A percentile compares a stretch with the other conserved stretches of the same genome.
Evolutionary conservation across 2,113 vertebrate genomes (phyloP).

Genomic region (Raja brachyura): DNA sequence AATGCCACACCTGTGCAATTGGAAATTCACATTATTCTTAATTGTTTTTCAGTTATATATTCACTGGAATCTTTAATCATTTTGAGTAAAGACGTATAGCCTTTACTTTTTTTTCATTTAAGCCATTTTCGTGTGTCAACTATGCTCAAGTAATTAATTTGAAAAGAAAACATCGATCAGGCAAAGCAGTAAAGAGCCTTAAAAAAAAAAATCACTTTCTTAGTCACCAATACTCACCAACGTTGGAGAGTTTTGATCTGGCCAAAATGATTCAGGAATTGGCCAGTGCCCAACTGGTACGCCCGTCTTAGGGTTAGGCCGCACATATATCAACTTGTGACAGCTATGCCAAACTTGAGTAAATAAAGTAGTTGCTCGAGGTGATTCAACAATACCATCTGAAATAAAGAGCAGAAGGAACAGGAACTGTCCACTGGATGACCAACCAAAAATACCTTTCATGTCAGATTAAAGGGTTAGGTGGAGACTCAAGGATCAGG

Average conservation of each 20-base stretch:
- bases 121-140: too few species aligned
- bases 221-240: slow-evolving; percentile 59
- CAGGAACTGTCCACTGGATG: background rate
- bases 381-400: slow-evolving; percentile 63
- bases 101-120: background rate
- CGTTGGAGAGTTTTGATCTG: slow-evolving; percentile 72
- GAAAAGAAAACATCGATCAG: background rate
- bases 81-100: background rate
- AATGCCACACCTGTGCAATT: background rate
- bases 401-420: slow-evolving; percentile 43
- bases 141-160: background rate
- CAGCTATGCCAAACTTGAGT: slow-evolving; percentile 69
- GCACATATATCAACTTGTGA: slow-evolving; percentile 73
- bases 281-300: slow-evolving; percentile 76
- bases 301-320: slow-evolving; percentile 70
- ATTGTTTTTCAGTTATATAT: background rate
- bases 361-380: slow-evolving; percentile 59
- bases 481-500: too few species aligned
- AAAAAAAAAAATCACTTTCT: background rate
- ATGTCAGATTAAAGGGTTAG: too few species aligned
- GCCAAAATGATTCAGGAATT: slow-evolving; percentile 74
- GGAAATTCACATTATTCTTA: background rate
- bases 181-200: background rate
- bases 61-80: background rate
- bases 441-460: background rate